Percentiles rank a stretch among this genome's conserved stretches.
These are phyloP conservation scores for Eleginops maclovinus DNA, from an alignment of 2,113 vertebrate genomes.

Conservation along the genomic window DNA sequence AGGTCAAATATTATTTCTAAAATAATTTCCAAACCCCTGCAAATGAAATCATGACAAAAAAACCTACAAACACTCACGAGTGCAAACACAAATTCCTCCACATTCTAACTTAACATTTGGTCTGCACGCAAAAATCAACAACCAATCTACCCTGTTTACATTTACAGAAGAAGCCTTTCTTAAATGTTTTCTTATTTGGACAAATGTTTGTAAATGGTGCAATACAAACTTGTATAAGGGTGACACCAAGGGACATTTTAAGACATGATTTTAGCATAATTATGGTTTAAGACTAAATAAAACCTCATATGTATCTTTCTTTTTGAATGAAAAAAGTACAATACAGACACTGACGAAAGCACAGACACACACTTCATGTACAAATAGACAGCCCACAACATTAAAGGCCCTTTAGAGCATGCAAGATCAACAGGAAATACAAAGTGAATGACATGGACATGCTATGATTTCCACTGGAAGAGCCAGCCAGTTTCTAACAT, in stretches of 20 bases:
- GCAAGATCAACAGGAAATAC: not conserved
- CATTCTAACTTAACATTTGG: constrained; percentile 41
- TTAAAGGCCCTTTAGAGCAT: not conserved
- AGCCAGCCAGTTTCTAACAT: constrained; percentile 73
- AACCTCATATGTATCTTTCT: not conserved
- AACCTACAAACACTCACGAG: constrained; percentile 14
- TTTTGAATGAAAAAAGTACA: not conserved
- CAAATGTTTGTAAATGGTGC: constrained; percentile 62
- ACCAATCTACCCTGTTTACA: constrained; percentile 30
- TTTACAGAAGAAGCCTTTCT: constrained; percentile 37
- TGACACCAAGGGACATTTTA: constrained; percentile 21
- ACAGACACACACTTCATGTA: constrained; percentile 8
- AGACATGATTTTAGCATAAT: constrained; percentile 9
- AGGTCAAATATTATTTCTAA: constrained; percentile 5
- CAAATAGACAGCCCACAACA: constrained; percentile 15
- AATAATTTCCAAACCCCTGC: not conserved
- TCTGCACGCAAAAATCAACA: constrained; percentile 39
- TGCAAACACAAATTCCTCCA: constrained; percentile 24
- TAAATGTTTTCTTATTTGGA: constrained; percentile 41
- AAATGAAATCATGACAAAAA: constrained; percentile 30
- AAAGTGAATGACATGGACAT: constrained; percentile 24
- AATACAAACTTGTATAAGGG: constrained; percentile 14
- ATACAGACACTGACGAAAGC: not conserved
- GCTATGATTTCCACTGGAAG: constrained; percentile 65
- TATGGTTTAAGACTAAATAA: constrained; percentile 15